phyloP scores from a whole-genome alignment of 2,888 invertebrate species.

The Rhodophaea formosa region DNA sequence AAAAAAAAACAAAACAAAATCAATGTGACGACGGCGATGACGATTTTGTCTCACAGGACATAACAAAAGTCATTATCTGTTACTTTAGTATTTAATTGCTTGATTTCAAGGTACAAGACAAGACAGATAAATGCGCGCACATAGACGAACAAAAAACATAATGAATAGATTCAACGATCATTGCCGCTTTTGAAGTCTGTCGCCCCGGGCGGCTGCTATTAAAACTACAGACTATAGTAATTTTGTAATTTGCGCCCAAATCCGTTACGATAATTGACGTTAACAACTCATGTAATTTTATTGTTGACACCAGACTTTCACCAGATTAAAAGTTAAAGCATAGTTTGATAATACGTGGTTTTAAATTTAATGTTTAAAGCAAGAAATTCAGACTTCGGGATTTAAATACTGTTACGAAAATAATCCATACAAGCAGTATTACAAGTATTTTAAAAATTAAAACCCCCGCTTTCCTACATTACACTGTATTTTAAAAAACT shows the following conservation, averaged over 20 bases:
- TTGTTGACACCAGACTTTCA: conserved; percentile 10
- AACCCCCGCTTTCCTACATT: no score
- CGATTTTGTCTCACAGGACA: no score
- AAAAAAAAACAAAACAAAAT: no score
- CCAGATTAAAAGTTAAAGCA: neutral
- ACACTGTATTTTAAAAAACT: no score
- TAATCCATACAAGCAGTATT: no score
- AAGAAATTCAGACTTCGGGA: no score
- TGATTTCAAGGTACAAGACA: neutral
- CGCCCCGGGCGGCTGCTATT: conserved; percentile 7
- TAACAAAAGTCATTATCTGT: neutral
- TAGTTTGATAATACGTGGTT: neutral
- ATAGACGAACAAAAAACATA: conserved; percentile 8
- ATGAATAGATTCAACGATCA: conserved; percentile 16
- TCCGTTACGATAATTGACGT: conserved; percentile 17
- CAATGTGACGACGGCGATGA: no score
- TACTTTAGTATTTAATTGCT: conserved; percentile 5
- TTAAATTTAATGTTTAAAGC: no score
- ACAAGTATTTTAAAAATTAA: no score
- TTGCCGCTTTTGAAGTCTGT: neutral
- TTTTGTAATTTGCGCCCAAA: conserved; percentile 10
- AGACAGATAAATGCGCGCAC: conserved; percentile 8
- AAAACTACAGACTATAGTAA: conserved; percentile 9
- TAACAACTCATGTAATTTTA: conserved; percentile 1
- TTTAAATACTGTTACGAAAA: no score